Base-by-base conservation (phyloP, 92 coral and sea anemone species). In the Anthopleura xanthogrammica region DNA sequence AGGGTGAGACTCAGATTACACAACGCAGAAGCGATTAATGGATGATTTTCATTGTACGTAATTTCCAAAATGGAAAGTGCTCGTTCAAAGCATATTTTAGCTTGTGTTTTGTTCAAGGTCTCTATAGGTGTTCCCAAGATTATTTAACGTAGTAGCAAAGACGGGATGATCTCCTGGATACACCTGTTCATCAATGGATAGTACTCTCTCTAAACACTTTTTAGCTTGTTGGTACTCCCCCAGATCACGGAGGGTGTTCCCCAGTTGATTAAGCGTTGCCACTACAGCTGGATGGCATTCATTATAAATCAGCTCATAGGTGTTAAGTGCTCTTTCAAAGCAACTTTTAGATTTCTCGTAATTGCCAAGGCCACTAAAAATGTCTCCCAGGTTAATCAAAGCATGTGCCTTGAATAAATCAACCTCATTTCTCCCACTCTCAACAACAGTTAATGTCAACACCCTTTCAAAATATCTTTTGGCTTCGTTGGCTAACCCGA, bases 91-190 rank as follows among this genome's bases (percentile, higher is more conserved):
- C 9, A 52, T 50, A 42, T 57, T 52, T 50, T 72, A 7, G 86
- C 86, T 73, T 55, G 16, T 22, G 17, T n/a, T 12, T 54, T 73
- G 16, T 52, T 64, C 79, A 29, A 73, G 62, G 41, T 43, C 58
- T 19, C 46, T 40, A 50, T 29, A 73, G 17, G 36, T 68, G 22
- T 57, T 19, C 41, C 78, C 78, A 23, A 77, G 46, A 13, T 54
- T 72, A 48, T 19, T 23, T 68, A 75, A 24, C 4, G 86, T 83
- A 54, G 54, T 24, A 36, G 86, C 86, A 39, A 83, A 12, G 56
- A 46, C 72, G 16, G 86, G 86, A 40, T 83, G 41, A 1, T 12
- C 8, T 3, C 57, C 57, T 19, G 20, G 14, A 54, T 54, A 54
- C 57, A 12, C 12, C 60, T 57, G 77, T 42, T 60, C 14, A 29